A percentile compares a stretch with the other conserved stretches of the same genome.
Evolutionary conservation across 2,113 vertebrate species (phyloP).

Genomic region (Stigmatopora argus): DNA sequence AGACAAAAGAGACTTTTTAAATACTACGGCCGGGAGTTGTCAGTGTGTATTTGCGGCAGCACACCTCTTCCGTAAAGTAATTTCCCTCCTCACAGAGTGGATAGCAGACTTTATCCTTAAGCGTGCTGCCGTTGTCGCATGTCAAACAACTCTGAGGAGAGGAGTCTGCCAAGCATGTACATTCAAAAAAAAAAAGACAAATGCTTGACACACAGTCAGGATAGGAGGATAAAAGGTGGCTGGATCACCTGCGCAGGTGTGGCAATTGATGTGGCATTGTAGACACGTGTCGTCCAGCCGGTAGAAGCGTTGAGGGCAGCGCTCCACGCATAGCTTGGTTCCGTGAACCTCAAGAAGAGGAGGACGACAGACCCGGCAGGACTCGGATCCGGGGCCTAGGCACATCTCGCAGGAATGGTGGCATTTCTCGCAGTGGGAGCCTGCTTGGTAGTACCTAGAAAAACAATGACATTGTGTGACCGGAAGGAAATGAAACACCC

Average conservation of each 20-base stretch:
- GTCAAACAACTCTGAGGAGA: constrained; percentile 64
- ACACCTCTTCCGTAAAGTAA: constrained; percentile 66
- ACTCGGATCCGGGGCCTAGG: constrained; percentile 47
- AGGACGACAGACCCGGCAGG: constrained; percentile 57
- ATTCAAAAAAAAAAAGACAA: not conserved
- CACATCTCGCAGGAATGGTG: constrained; percentile 58
- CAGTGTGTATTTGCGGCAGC: not conserved
- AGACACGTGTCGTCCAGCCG: constrained; percentile 24
- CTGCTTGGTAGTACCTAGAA: constrained; percentile 57
- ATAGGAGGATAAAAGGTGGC: not conserved
- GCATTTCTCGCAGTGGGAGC: constrained; percentile 64
- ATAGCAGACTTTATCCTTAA: constrained; percentile 62
- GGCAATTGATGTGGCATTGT: constrained; percentile 70
- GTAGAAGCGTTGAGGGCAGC: constrained; percentile 60
- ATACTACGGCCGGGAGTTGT: not conserved
- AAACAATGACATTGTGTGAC: not conserved
- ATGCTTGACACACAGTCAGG: constrained; percentile 7
- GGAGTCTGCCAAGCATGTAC: constrained; percentile 41
- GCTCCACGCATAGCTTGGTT: constrained; percentile 64
- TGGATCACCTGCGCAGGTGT: constrained; percentile 69
- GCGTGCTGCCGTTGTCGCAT: constrained; percentile 65
- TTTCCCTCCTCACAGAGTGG: constrained; percentile 65
- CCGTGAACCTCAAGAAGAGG: constrained; percentile 59
- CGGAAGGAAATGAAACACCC: not conserved
- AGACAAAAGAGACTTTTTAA: not conserved